These are phyloP conservation scores for Liopterus haemorrhoidalis DNA, from an alignment of 2,888 invertebrate genomes.

Conservation along the genomic window DNA sequence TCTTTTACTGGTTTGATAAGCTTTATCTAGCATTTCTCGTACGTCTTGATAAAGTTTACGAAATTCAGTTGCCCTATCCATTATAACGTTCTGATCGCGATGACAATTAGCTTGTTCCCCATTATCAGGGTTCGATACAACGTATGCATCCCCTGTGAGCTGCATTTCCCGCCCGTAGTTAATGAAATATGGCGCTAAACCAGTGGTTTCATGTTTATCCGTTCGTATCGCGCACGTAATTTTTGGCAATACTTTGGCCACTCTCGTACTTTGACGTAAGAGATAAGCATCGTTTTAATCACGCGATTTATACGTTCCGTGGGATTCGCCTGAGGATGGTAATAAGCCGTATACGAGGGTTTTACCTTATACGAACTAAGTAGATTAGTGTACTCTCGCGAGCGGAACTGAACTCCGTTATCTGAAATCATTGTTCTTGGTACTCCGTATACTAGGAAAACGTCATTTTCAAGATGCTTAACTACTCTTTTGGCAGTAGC, in stretches of 20 bases:
- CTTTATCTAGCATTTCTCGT: neutral
- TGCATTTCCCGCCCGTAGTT: constrained; percentile 24
- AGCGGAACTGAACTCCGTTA: constrained; percentile 27
- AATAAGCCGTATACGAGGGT: constrained; percentile 19
- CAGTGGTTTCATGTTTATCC: constrained; percentile 19
- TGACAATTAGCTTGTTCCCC: no score
- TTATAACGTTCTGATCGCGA: neutral
- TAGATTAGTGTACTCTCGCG: constrained; percentile 16
- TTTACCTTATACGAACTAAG: constrained; percentile 17
- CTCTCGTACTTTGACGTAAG: no score
- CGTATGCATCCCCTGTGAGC: no score
- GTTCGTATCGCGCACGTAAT: constrained; percentile 21
- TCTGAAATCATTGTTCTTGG: constrained; percentile 26
- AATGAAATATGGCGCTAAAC: constrained; percentile 22
- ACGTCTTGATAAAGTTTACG: constrained; percentile 12
- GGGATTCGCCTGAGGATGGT: constrained; percentile 25
- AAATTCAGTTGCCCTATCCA: neutral
- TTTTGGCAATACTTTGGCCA: constrained; percentile 15
- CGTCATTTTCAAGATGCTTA: constrained; percentile 22
- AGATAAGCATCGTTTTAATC: constrained; percentile 25
- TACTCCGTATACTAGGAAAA: constrained; percentile 26
- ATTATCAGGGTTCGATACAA: no score
- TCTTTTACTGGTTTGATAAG: constrained; percentile 1
- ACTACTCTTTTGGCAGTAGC: constrained; percentile 19
- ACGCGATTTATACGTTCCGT: constrained; percentile 25